phyloP scores from a whole-genome alignment of 2,888 invertebrate genomes.

The Camponotus fellah region DNA sequence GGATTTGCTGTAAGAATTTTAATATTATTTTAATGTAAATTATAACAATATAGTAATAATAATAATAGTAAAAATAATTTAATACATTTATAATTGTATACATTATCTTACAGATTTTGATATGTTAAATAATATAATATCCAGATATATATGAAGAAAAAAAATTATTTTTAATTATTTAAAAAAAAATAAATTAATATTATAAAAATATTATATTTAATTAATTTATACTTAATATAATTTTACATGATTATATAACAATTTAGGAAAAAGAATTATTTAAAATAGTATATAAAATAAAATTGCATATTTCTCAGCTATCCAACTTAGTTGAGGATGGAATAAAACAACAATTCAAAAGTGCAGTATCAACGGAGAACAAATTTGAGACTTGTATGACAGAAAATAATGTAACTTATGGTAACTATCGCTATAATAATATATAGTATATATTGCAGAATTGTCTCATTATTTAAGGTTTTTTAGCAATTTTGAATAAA shows the following conservation, averaged over 20 bases:
- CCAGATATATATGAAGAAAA: not conserved
- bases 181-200: not conserved
- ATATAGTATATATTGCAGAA: not conserved
- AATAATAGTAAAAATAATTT: not conserved
- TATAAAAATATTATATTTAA: not conserved
- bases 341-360: not conserved
- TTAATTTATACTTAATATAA: not conserved
- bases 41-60: not conserved
- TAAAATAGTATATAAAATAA: not conserved
- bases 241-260: not conserved
- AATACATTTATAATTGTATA: not conserved
- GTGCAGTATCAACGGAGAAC: not conserved
- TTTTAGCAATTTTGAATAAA: not conserved
- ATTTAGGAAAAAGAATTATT: not conserved
- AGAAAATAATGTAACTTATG: not conserved
- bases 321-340: not conserved
- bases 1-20: constrained; percentile 20
- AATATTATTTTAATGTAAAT: not conserved
- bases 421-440: not conserved
- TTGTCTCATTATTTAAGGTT: not conserved
- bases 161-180: not conserved
- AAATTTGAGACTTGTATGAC: not conserved
- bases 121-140: not conserved
- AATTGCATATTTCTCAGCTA: not conserved
- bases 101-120: not conserved